phyloP scores from a whole-genome alignment of 2,113 vertebrate species.

The Colius striatus region DNA sequence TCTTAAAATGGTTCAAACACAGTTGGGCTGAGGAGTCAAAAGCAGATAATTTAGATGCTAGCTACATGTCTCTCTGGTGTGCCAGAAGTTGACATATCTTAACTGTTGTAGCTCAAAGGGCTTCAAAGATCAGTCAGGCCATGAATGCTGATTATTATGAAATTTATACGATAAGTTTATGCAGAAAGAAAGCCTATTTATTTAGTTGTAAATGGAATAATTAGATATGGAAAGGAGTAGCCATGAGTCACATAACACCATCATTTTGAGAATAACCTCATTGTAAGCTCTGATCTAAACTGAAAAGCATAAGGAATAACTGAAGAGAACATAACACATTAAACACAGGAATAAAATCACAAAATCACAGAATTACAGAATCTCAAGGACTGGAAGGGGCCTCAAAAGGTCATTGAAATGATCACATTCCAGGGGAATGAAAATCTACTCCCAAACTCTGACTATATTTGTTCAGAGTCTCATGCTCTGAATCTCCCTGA shows the following conservation, averaged over 20 bases:
- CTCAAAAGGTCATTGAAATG: not conserved
- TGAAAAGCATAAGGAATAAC: not conserved
- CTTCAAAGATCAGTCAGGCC: not conserved
- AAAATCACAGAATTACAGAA: not conserved
- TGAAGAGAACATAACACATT: not conserved
- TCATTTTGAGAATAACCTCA: constrained; percentile 4
- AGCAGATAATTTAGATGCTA: not conserved
- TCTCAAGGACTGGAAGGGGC: no score
- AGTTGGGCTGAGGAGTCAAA: not conserved
- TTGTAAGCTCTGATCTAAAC: not conserved
- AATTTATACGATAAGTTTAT: not conserved
- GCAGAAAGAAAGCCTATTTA: not conserved
- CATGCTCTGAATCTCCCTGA: not conserved
- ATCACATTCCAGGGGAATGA: not conserved
- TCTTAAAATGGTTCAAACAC: not conserved
- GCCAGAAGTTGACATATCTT: not conserved
- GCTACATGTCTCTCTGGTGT: not conserved
- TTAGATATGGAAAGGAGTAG: constrained; percentile 3
- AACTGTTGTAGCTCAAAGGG: not conserved
- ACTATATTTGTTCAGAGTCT: not conserved
- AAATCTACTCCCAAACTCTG: not conserved
- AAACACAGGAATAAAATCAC: not conserved
- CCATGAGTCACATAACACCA: not conserved
- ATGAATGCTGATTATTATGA: not conserved
- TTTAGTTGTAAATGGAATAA: not conserved